Evolutionary conservation across 2,797 vertebrate genomes (phyloP).

Genomic region (Lutjanus argentimaculatus): DNA sequence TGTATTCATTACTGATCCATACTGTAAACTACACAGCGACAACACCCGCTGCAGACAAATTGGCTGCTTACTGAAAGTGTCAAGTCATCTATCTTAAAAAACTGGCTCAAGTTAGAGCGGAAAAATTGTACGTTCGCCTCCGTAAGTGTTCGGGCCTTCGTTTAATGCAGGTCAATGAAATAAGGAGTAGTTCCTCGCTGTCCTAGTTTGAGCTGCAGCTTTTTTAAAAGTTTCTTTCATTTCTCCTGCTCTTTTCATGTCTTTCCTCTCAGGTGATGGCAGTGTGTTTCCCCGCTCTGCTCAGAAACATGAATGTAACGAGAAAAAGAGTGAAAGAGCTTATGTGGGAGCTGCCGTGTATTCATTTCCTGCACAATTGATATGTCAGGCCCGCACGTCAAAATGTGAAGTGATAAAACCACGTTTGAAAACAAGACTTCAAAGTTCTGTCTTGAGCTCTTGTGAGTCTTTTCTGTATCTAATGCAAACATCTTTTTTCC

Average conservation of each 20-base stretch:
- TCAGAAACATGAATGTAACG: slow-evolving; percentile 27
- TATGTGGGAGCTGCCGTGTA: slow-evolving; percentile 7
- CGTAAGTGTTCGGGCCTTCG: background rate
- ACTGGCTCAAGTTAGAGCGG: background rate
- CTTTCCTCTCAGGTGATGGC: slow-evolving; percentile 27
- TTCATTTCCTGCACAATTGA: slow-evolving; percentile 33
- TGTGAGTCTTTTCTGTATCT: background rate
- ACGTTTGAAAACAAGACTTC: slow-evolving; percentile 25
- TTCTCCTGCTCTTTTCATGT: background rate
- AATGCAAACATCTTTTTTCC: background rate
- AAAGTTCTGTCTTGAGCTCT: slow-evolving; percentile 13
- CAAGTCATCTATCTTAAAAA: slow-evolving; percentile 49
- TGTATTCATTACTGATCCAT: slow-evolving; percentile 31
- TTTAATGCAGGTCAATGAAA: slow-evolving; percentile 2
- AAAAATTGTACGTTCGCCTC: background rate
- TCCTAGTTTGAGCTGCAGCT: background rate
- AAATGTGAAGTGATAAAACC: slow-evolving; percentile 33
- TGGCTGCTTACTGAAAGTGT: slow-evolving; percentile 28
- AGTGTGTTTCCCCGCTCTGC: slow-evolving; percentile 5
- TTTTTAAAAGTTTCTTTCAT: background rate
- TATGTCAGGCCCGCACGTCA: slow-evolving; percentile 18
- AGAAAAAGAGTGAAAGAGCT: slow-evolving; percentile 3
- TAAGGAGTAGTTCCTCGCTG: background rate
- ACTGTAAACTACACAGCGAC: slow-evolving; percentile 13
- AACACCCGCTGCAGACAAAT: slow-evolving; percentile 37